phyloP scores from a whole-genome alignment of 2,797 vertebrate genomes.

The Synanceia verrucosa region DNA sequence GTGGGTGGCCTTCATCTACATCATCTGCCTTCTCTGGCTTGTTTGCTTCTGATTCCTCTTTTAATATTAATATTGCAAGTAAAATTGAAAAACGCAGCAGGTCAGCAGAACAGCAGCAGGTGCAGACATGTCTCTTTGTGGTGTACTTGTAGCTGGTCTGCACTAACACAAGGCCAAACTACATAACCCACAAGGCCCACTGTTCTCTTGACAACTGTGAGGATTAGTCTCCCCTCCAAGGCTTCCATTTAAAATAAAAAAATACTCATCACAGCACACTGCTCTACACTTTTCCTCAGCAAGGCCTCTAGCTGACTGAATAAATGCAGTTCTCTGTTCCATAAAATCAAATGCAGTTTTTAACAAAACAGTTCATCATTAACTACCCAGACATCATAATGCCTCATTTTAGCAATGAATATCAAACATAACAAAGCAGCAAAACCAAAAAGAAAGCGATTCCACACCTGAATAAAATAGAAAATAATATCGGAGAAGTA shows the following conservation, averaged over 20 bases:
- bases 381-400: neutral
- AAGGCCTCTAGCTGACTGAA: neutral
- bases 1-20: neutral
- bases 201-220: neutral
- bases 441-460: neutral
- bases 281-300: neutral
- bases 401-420: neutral
- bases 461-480: neutral
- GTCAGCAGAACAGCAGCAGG: conserved; percentile 1
- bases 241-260: neutral
- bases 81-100: neutral
- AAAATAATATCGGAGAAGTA: neutral
- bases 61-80: neutral
- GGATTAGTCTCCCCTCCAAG: neutral
- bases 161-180: neutral
- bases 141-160: neutral
- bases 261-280: neutral
- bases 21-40: neutral
- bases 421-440: neutral
- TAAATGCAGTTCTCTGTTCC: neutral
- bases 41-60: neutral
- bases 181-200: neutral
- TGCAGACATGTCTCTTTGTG: neutral
- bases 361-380: neutral
- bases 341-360: neutral